Evolutionary conservation across 2,113 vertebrate species (phyloP).

Genomic region (Lutjanus erythropterus): DNA sequence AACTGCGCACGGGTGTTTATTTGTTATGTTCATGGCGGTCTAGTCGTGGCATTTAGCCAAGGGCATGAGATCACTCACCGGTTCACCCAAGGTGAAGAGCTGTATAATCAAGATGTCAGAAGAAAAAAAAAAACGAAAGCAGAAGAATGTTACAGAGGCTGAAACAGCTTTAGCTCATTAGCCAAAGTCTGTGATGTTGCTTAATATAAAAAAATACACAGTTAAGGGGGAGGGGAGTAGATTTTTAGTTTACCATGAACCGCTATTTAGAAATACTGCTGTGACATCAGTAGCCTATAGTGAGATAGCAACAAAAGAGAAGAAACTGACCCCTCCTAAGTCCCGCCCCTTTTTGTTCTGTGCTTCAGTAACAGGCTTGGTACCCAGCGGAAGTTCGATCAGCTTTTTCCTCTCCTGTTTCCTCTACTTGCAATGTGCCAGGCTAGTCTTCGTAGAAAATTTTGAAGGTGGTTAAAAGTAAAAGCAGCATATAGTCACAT

Average conservation of each 20-base stretch:
- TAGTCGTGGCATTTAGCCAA: neutral
- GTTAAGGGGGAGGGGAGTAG: neutral
- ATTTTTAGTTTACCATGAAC: neutral
- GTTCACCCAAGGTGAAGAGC: constrained; percentile 5
- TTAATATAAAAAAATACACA: neutral
- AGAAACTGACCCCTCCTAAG: too few relatives aligned
- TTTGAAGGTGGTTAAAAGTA: too few relatives aligned
- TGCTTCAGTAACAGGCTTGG: too few relatives aligned
- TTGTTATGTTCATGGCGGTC: neutral
- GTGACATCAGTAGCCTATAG: neutral
- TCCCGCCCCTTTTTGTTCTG: too few relatives aligned
- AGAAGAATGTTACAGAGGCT: too few relatives aligned
- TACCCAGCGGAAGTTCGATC: too few relatives aligned
- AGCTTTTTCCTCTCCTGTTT: too few relatives aligned
- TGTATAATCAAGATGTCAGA: neutral
- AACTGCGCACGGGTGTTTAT: neutral
- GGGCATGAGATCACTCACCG: neutral
- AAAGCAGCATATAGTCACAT: too few relatives aligned
- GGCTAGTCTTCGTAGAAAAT: too few relatives aligned
- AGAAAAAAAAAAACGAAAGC: neutral
- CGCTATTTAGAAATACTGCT: neutral
- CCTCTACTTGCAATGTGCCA: too few relatives aligned
- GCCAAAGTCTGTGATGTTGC: neutral
- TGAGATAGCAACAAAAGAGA: neutral
- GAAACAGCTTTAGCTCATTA: too few relatives aligned